A percentile compares a stretch with the other conserved stretches of the same genome.
These are phyloP conservation scores for Lamellibrachia columna DNA, from an alignment of 2,888 invertebrate species.

Conservation along the genomic window DNA sequence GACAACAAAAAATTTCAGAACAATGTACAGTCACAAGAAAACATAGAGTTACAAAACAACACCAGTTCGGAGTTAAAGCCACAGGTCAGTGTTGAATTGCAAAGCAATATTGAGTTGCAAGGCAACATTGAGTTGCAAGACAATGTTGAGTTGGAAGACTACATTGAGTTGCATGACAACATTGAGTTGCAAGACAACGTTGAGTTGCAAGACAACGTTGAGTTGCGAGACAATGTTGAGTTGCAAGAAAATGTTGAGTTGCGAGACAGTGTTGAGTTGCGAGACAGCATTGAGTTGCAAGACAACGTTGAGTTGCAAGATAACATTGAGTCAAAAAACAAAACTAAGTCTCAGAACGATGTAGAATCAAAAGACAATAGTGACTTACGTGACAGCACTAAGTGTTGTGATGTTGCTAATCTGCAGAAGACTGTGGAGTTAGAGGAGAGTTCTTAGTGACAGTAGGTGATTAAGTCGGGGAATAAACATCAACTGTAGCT, in stretches of 20 bases:
- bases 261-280: background rate
- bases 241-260: background rate
- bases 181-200: background rate
- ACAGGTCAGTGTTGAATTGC: background rate
- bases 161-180: background rate
- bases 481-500: no score
- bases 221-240: background rate
- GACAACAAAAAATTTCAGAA: background rate
- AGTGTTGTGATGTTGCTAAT: background rate
- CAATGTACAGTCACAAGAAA: background rate
- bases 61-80: background rate
- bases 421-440: background rate
- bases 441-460: background rate
- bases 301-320: background rate
- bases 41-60: background rate
- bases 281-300: background rate
- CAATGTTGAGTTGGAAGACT: background rate
- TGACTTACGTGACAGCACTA: background rate
- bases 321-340: background rate
- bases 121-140: background rate
- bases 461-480: no score
- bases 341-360: background rate
- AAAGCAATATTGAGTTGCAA: background rate
- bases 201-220: background rate
- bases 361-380: background rate